Evolutionary conservation across 37 sponge, comb jelly and placozoan species (phyloP).

Genomic region (Aplysina aerophoba): DNA sequence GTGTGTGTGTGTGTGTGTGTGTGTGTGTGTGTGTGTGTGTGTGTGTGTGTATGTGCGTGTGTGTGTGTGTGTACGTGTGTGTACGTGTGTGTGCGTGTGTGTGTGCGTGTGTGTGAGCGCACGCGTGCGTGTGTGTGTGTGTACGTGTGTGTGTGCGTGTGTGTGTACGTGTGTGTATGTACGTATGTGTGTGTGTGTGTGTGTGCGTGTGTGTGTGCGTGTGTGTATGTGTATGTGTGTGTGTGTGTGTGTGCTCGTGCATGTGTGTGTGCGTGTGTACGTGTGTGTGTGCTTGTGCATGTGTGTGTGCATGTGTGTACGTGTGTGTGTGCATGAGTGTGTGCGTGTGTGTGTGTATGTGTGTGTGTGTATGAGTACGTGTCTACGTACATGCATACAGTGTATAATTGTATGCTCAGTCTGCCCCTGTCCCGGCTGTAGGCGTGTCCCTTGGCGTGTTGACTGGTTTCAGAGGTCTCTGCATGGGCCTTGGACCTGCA

Average conservation of each 20-base stretch:
- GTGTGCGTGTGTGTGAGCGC: not conserved
- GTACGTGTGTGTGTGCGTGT: constrained; percentile 24
- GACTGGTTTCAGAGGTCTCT: constrained; percentile 89
- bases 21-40: no score
- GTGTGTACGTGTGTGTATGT: constrained; percentile 19
- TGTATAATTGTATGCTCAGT: not conserved
- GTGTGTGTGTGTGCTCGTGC: constrained; percentile 32
- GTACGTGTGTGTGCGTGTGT: constrained; percentile 34
- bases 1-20: no score
- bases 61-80: constrained; percentile 28
- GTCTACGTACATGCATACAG: not conserved
- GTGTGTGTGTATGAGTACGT: not conserved
- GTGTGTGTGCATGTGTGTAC: not conserved
- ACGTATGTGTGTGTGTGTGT: constrained; percentile 35
- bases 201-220: constrained; percentile 16
- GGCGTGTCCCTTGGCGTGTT: constrained; percentile 84
- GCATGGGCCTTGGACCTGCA: constrained; percentile 92
- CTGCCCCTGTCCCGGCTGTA: not conserved
- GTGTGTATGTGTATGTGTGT: constrained; percentile 26
- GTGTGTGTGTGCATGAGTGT: constrained; percentile 6
- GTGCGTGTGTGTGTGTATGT: constrained; percentile 9
- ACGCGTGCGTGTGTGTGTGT: constrained; percentile 27
- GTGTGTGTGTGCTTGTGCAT: constrained; percentile 31
- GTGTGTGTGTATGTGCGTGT: constrained; percentile 5
- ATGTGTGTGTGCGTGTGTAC: not conserved